Evolutionary conservation across 2,113 vertebrate species (phyloP).

Genomic region (Alaudala cheleensis): DNA sequence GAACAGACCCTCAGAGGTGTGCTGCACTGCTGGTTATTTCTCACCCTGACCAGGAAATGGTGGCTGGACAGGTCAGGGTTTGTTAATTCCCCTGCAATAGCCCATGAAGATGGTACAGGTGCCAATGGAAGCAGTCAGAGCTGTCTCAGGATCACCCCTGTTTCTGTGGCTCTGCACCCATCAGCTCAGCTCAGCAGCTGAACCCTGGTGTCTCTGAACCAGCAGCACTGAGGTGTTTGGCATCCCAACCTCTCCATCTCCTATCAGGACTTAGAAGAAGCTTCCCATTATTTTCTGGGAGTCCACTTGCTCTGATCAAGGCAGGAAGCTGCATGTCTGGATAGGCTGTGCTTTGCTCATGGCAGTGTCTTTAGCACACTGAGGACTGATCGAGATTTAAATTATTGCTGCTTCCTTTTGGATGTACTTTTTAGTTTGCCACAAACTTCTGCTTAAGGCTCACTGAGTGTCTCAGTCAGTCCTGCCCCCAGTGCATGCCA

Average conservation of each 20-base stretch:
- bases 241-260: neutral
- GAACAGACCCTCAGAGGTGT: neutral
- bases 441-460: neutral
- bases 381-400: neutral
- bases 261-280: neutral
- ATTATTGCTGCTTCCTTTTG: neutral
- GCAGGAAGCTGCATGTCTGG: neutral
- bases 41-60: rapidly evolving
- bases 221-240: neutral
- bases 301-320: neutral
- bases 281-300: neutral
- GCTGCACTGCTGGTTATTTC: neutral
- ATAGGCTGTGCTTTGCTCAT: neutral
- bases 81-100: neutral
- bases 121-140: neutral
- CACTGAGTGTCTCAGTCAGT: neutral
- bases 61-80: neutral
- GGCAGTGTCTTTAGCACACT: neutral
- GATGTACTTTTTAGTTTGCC: neutral
- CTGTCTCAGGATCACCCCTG: neutral
- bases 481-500: neutral
- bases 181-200: neutral
- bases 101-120: neutral
- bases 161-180: neutral
- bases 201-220: neutral